phyloP scores from a whole-genome alignment of 2,113 vertebrate genomes.

The Silurus glanis region DNA sequence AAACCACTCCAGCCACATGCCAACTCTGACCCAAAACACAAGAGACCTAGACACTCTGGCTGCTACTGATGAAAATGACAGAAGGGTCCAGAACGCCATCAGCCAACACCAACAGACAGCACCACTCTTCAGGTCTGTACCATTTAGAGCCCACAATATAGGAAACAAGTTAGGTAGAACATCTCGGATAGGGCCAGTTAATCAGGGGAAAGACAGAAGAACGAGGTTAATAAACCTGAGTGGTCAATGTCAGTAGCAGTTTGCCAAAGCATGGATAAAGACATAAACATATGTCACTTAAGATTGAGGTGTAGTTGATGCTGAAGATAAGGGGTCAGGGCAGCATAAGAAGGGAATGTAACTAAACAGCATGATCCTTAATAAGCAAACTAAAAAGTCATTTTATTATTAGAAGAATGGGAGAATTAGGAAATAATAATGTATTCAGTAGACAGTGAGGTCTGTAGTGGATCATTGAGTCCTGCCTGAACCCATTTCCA shows the following conservation, averaged over 20 bases:
- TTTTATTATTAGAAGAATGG: neutral
- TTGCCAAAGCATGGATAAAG: neutral
- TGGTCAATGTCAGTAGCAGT: neutral
- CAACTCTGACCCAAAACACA: neutral
- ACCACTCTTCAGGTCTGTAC: neutral
- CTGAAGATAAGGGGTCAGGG: neutral
- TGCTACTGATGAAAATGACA: neutral
- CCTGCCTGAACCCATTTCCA: neutral
- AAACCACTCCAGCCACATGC: neutral
- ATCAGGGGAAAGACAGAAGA: neutral
- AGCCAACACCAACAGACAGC: neutral
- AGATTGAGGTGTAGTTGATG: neutral
- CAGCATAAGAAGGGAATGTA: neutral
- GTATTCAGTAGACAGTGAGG: neutral
- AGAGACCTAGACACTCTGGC: neutral
- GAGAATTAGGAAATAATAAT: neutral
- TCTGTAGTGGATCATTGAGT: neutral
- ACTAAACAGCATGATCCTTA: neutral
- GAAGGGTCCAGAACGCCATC: neutral
- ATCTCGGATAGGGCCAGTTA: neutral
- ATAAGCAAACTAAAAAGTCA: neutral
- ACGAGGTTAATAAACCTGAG: neutral
- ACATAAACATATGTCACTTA: neutral
- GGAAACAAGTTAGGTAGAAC: neutral
- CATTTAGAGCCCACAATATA: neutral